Percentiles rank a stretch among this genome's conserved stretches.
Conservation (phyloP, 2,113 vertebrate genomes). For the Melanotaenia duboulayi region DNA sequence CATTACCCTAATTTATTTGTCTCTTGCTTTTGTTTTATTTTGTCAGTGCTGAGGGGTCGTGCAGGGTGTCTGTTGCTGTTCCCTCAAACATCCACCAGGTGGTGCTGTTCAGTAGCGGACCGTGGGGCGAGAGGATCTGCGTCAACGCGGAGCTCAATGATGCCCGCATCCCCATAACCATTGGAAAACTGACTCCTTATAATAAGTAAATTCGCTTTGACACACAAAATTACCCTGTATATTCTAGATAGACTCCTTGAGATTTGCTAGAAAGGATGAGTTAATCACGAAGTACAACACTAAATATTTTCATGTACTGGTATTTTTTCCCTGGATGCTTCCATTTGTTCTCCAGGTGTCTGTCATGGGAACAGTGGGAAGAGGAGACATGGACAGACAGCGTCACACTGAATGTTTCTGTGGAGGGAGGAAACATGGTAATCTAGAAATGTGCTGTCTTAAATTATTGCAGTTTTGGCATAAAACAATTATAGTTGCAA, state of each 20-base stretch:
- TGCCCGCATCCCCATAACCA: constrained; percentile 65
- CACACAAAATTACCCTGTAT: background rate
- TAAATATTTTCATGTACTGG: background rate
- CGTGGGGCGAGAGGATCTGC: constrained; percentile 73
- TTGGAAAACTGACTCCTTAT: constrained; percentile 80
- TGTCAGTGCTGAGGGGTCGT: constrained; percentile 53
- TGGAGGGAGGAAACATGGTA: constrained; percentile 72
- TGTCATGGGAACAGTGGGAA: constrained; percentile 83
- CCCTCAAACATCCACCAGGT: constrained; percentile 73
- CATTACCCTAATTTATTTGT: background rate
- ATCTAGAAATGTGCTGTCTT: background rate
- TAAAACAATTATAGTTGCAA: background rate
- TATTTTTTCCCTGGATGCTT: background rate
- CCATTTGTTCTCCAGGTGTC: constrained; percentile 63
- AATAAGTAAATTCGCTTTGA: constrained; percentile 69
- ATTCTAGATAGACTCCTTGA: too few relatives aligned
- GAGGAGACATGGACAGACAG: constrained; percentile 75
- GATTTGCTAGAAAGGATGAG: too few relatives aligned
- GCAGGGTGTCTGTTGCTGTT: constrained; percentile 63
- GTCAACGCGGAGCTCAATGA: constrained; percentile 78
- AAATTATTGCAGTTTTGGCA: background rate
- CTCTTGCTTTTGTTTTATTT: background rate
- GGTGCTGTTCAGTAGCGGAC: constrained; percentile 82
- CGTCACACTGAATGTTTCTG: constrained; percentile 64
- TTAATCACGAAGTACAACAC: too few relatives aligned